A percentile compares a stretch with the other conserved stretches of the same genome.
Conservation (phyloP, 1,140 invertebrate genomes). For the Dysdera silvatica region DNA sequence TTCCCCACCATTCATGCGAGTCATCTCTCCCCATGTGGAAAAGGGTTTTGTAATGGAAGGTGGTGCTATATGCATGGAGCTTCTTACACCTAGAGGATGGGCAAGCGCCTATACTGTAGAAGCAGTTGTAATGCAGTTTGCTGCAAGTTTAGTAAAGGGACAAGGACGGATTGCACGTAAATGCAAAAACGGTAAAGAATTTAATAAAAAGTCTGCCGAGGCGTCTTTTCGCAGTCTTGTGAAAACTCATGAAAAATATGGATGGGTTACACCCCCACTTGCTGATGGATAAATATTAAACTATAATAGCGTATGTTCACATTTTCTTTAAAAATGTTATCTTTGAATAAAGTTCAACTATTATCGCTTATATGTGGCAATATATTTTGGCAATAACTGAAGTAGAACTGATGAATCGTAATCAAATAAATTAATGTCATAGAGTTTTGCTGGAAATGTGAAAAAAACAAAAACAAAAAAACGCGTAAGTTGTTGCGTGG, state of each 20-base stretch:
- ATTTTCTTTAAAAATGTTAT: no score
- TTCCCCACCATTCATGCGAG: constrained; percentile 87
- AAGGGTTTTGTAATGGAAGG: constrained; percentile 90
- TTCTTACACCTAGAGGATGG: constrained; percentile 86
- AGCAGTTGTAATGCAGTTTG: constrained; percentile 78
- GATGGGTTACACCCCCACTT: constrained; percentile 75
- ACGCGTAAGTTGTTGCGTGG: no score
- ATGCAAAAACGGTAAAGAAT: constrained; percentile 66
- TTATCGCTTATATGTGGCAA: no score
- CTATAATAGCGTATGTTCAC: no score
- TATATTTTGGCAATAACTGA: no score
- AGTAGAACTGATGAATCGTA: no score
- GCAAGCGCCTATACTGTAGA: constrained; percentile 90
- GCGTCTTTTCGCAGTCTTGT: constrained; percentile 75
- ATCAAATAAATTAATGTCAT: no score
- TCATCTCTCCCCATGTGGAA: constrained; percentile 81
- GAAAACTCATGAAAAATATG: constrained; percentile 79
- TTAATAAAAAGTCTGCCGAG: constrained; percentile 67
- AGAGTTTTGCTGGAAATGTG: no score
- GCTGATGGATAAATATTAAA: constrained; percentile 77
- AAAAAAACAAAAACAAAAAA: no score
- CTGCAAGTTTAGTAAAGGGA: constrained; percentile 90
- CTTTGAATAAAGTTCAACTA: no score
- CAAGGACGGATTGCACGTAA: constrained; percentile 70
- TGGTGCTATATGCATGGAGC: constrained; percentile 92